A percentile compares a stretch with the other conserved stretches of the same genome.
phyloP scores from a whole-genome alignment of 2,888 invertebrate genomes.

The Eurytoma adleriae region DNA sequence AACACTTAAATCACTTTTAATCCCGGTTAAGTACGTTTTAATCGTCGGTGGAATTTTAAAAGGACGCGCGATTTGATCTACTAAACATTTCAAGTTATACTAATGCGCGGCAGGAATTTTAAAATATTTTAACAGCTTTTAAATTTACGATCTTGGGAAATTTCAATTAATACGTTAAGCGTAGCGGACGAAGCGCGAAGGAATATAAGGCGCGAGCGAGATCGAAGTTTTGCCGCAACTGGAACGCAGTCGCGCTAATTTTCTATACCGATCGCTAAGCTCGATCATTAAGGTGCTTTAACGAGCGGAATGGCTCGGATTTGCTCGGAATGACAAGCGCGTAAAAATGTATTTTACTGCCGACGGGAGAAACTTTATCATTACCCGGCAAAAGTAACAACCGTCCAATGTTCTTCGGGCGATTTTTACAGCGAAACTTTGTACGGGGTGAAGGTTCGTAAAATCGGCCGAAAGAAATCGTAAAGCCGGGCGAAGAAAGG shows the following conservation, averaged over 20 bases:
- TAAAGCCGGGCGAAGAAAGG: no score
- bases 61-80: slow-evolving; percentile 24
- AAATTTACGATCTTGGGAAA: slow-evolving; percentile 17
- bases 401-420: neutral
- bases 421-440: neutral
- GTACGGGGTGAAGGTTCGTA: no score
- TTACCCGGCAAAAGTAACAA: slow-evolving; percentile 33
- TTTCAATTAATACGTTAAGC: slow-evolving; percentile 25
- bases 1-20: neutral
- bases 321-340: slow-evolving; percentile 8
- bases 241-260: slow-evolving; percentile 21
- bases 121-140: slow-evolving; percentile 25
- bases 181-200: neutral
- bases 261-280: slow-evolving; percentile 15
- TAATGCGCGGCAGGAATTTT: neutral
- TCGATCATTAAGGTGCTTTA: slow-evolving; percentile 23
- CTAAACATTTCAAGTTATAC: slow-evolving; percentile 13
- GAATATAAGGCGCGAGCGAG: neutral
- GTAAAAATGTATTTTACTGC: slow-evolving; percentile 22
- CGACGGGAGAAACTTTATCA: slow-evolving; percentile 29
- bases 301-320: slow-evolving; percentile 34
- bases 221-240: slow-evolving; percentile 13
- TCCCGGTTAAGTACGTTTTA: slow-evolving; percentile 6
- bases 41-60: neutral
- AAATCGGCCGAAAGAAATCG: no score